phyloP scores from a whole-genome alignment of 2,888 invertebrate genomes.

The Nemoura dubitans region DNA sequence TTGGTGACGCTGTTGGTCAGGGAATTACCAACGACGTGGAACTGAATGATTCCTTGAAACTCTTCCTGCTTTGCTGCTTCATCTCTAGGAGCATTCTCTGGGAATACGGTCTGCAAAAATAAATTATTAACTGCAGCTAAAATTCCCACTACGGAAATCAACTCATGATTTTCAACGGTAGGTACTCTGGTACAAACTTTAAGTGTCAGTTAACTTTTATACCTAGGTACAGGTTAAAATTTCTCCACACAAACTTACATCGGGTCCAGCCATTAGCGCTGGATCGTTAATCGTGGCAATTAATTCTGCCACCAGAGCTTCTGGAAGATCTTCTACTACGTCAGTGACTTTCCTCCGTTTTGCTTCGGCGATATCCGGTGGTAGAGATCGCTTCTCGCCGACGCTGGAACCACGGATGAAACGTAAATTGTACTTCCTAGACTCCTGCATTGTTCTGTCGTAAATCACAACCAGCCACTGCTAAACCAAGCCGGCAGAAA shows the following conservation, averaged over 20 bases:
- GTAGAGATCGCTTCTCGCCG: slow-evolving; percentile 44
- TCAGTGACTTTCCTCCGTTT: slow-evolving; percentile 56
- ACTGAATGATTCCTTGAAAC: slow-evolving; percentile 86
- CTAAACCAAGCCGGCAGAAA: not conserved
- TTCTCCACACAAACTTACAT: slow-evolving; percentile 64
- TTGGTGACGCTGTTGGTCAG: slow-evolving; percentile 83
- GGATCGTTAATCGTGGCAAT: slow-evolving; percentile 85
- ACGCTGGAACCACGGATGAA: slow-evolving; percentile 37
- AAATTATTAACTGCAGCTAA: not conserved
- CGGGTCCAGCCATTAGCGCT: slow-evolving; percentile 83
- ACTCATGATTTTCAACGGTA: no score
- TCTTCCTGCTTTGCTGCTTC: slow-evolving; percentile 93
- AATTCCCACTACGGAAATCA: no score
- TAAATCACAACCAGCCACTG: not conserved
- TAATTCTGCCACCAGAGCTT: slow-evolving; percentile 82
- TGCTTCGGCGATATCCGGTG: slow-evolving; percentile 55
- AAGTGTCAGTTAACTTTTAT: no score
- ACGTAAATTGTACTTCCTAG: not conserved
- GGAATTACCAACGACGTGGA: slow-evolving; percentile 94
- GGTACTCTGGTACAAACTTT: no score
- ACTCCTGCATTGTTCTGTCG: not conserved
- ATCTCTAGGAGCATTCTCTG: slow-evolving; percentile 86
- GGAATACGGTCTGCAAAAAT: slow-evolving; percentile 72
- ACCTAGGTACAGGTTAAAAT: no score
- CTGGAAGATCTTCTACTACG: slow-evolving; percentile 76